Evolutionary conservation across 2,888 invertebrate genomes (phyloP).

Genomic region (Drosophila merina): DNA sequence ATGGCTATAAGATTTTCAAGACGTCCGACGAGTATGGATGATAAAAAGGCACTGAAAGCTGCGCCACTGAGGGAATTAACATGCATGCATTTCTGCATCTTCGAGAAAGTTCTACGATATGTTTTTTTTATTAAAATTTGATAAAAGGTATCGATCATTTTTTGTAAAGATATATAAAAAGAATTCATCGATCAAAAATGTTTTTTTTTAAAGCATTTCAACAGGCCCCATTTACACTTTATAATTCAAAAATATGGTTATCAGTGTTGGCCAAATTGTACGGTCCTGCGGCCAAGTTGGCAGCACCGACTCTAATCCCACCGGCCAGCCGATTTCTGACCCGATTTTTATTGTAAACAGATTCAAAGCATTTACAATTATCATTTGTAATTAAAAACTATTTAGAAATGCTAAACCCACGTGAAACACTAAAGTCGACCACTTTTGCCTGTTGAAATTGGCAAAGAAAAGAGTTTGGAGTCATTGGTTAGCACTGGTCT

Average conservation of each 20-base stretch:
- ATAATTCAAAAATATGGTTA: too few species aligned
- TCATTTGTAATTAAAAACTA: not conserved
- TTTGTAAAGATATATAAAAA: not conserved
- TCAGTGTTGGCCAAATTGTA: too few species aligned
- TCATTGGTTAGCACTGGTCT: not conserved
- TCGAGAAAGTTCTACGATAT: not conserved
- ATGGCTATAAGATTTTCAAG: not conserved
- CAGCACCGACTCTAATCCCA: not conserved
- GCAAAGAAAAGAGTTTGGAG: not conserved
- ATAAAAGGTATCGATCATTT: not conserved
- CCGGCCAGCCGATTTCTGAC: not conserved
- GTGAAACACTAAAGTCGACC: not conserved
- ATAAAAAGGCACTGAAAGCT: not conserved
- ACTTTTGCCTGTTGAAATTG: not conserved
- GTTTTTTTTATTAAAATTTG: not conserved
- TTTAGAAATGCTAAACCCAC: not conserved
- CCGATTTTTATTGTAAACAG: not conserved
- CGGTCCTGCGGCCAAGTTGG: not conserved
- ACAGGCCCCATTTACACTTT: too few species aligned
- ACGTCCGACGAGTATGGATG: not conserved
- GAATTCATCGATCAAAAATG: not conserved
- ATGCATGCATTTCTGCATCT: not conserved
- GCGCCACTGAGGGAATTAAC: too few species aligned
- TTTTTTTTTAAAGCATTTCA: too few species aligned
- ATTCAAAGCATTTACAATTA: constrained; percentile 2